Evolutionary conservation across 2,888 invertebrate genomes (phyloP), one percentile per base, ranked within the genome.

Genomic region (Cerastoderma edule): DNA sequence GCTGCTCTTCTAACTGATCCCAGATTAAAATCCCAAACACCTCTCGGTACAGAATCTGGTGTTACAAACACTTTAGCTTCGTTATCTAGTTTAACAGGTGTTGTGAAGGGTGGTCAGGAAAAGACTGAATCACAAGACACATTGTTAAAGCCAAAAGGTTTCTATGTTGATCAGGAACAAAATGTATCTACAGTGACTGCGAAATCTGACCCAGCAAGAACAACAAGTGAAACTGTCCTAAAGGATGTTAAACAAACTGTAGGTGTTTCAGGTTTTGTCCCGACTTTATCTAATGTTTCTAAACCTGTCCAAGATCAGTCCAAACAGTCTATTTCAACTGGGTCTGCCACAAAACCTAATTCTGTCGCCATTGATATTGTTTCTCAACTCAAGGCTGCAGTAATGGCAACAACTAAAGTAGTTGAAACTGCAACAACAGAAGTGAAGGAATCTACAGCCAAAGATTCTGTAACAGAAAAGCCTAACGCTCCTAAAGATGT

Each of bases 91-190:
- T 39, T 39, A 2, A 24, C 39, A 19, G 39, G 24, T 10, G 13
- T 60, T 4, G 60, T 19, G 22, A 60, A 69, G 2, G 50, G 30
- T 48, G 48, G 8, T 27, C 24, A 33, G 24, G 22, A 22, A 32
- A 68, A 68, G 19, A 16, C 32, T 19, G 24, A 28, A n/a, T 48
- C 48, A 48, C 57, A 60, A 13, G 60, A 60, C 1, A 19, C 32
- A 24, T n/a, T 65, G 65, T n/a, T 24, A 13, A 74, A 69, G 54
- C 75, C 75, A 22, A 75, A 70, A 64, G 80, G 77, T 30, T 81
- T 72, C 32, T 81, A 77, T 78, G 75, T 77, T 53, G 80, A 81
- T 44, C 77, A 77, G n/a, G 48, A 44, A 44, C 33, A 33, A 24
- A 22, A 56, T 22, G 60, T 19, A 6, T 2, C n/a, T 5, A 22